These are phyloP conservation scores for Actenoides hombroni DNA, from an alignment of 2,113 vertebrate species.

Conservation along the genomic window DNA sequence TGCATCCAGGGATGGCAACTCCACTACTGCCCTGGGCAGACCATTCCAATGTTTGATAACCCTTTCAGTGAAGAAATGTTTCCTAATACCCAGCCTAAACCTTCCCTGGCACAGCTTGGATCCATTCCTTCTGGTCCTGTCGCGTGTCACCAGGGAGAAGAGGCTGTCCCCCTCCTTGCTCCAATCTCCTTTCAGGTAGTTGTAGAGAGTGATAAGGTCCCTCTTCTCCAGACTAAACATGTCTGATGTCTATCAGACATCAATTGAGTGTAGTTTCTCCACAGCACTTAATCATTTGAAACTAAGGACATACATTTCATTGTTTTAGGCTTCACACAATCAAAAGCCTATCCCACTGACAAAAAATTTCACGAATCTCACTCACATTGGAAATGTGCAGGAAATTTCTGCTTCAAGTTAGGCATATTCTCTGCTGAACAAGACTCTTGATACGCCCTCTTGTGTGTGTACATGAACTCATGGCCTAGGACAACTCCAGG, in stretches of 20 bases:
- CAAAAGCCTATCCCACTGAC: not conserved
- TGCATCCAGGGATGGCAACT: too few relatives aligned
- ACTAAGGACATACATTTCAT: not conserved
- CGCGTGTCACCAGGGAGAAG: too few relatives aligned
- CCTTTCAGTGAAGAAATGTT: too few relatives aligned
- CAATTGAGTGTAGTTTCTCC: not conserved
- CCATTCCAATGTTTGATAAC: too few relatives aligned
- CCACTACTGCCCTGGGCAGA: too few relatives aligned
- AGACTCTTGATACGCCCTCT: accelerated
- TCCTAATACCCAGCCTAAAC: too few relatives aligned
- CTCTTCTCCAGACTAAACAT: too few relatives aligned
- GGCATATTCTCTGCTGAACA: not conserved
- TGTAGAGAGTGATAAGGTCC: too few relatives aligned
- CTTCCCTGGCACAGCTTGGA: too few relatives aligned
- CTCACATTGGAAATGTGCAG: not conserved
- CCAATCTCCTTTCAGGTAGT: too few relatives aligned
- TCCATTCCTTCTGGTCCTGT: too few relatives aligned
- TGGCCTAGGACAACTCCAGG: not conserved
- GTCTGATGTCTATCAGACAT: not conserved
- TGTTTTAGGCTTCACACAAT: not conserved
- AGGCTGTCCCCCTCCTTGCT: too few relatives aligned
- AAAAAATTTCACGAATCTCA: not conserved
- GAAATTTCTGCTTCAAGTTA: not conserved
- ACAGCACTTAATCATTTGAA: not conserved
- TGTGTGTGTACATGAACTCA: not conserved